Evolutionary conservation across 2,113 vertebrate species (phyloP).

Genomic region (Podarcis cretensis): DNA sequence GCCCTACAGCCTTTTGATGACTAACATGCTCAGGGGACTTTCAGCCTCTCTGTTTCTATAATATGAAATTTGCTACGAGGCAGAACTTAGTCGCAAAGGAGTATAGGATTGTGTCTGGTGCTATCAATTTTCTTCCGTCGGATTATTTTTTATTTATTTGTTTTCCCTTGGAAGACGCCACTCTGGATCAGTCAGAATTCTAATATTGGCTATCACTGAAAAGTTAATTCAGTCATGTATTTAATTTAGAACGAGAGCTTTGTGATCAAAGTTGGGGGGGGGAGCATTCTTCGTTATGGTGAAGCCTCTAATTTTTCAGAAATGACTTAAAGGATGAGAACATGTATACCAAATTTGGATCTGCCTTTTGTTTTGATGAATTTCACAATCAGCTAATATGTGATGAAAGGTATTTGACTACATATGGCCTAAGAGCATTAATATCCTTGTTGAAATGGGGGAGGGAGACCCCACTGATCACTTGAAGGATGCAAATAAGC

Average conservation of each 20-base stretch:
- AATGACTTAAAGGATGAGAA: conserved; percentile 21
- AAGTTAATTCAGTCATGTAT: not conserved
- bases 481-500: conserved; percentile 63
- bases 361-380: conserved; percentile 51
- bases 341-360: conserved; percentile 15
- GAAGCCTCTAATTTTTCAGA: conserved; percentile 18
- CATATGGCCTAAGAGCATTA: conserved; percentile 46
- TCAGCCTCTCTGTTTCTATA: not conserved
- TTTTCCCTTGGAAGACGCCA: not conserved
- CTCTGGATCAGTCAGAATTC: not conserved
- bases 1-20: too few relatives aligned
- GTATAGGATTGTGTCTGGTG: not conserved
- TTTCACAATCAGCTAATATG: conserved; percentile 63
- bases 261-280: not conserved
- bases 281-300: conserved; percentile 12
- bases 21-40: not conserved
- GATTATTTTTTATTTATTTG: not conserved
- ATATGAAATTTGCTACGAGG: not conserved
- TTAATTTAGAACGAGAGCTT: not conserved
- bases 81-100: not conserved
- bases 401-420: conserved; percentile 50
- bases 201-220: not conserved
- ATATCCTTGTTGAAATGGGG: conserved; percentile 41
- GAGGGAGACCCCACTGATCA: conserved; percentile 54
- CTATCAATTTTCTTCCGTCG: not conserved